phyloP scores from a whole-genome alignment of 2,888 invertebrate species.

The Habrosyne pyritoides region DNA sequence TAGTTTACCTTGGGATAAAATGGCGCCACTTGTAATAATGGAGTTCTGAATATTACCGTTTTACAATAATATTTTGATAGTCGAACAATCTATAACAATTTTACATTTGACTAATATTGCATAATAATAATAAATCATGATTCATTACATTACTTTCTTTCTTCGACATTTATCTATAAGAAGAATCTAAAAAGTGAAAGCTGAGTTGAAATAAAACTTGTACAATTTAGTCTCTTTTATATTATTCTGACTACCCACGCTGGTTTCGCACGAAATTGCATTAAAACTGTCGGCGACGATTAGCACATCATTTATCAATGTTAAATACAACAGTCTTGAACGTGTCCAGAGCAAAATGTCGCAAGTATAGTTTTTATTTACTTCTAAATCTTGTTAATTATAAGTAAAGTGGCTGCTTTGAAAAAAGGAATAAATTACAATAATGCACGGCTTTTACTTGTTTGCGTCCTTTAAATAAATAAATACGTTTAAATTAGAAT shows the following conservation, averaged over 20 bases:
- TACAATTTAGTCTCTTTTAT: neutral
- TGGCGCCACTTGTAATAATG: too few relatives aligned
- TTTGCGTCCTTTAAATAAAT: too few relatives aligned
- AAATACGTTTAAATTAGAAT: neutral
- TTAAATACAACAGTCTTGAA: neutral
- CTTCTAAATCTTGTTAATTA: too few relatives aligned
- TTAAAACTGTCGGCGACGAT: constrained; percentile 3
- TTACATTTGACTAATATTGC: constrained; percentile 19
- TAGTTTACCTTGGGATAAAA: too few relatives aligned
- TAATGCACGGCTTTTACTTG: too few relatives aligned
- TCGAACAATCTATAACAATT: constrained; percentile 17
- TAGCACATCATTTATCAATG: constrained; percentile 1
- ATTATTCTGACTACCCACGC: neutral
- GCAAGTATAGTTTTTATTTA: neutral
- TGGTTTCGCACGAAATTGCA: neutral
- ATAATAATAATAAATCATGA: constrained; percentile 11
- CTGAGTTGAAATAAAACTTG: neutral
- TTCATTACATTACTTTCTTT: constrained; percentile 18
- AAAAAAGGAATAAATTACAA: too few relatives aligned
- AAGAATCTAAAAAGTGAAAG: constrained; percentile 9
- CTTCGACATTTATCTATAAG: constrained; percentile 25
- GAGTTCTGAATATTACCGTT: too few relatives aligned
- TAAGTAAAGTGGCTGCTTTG: too few relatives aligned
- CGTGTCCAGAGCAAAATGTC: constrained; percentile 6
- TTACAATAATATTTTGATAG: too few relatives aligned